Percentiles rank a stretch among this genome's conserved stretches.
phyloP scores from a whole-genome alignment of 2,888 invertebrate species.

The Heliconius charithonia region DNA sequence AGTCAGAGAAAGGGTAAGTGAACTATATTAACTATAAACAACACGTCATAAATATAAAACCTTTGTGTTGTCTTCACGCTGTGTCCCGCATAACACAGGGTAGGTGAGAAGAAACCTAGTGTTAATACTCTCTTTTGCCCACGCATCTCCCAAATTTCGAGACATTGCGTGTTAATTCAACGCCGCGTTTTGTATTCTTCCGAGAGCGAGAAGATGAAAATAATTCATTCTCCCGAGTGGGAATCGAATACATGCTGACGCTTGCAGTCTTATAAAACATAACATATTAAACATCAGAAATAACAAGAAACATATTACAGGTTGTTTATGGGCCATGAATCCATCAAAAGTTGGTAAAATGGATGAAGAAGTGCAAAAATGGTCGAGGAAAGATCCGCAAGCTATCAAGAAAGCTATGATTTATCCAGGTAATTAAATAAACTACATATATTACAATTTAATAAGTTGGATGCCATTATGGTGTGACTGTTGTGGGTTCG shows the following conservation, averaged over 20 bases:
- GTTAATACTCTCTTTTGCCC: not conserved
- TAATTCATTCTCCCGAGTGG: not conserved
- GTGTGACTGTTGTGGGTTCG: too few relatives aligned
- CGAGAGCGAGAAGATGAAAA: not conserved
- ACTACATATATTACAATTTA: not conserved
- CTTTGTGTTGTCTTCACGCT: not conserved
- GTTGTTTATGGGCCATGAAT: conserved; percentile 98
- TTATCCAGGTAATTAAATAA: conserved; percentile 87
- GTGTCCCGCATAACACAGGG: not conserved
- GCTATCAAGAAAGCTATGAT: conserved; percentile 97
- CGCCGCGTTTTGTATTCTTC: not conserved
- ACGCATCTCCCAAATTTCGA: not conserved
- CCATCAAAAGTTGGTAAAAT: conserved; percentile 97
- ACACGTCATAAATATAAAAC: not conserved
- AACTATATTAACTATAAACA: not conserved
- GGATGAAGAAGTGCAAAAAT: conserved; percentile 99
- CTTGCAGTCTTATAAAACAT: not conserved
- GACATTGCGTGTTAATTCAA: not conserved
- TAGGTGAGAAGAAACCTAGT: not conserved
- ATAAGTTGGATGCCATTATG: not conserved
- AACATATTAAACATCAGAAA: not conserved
- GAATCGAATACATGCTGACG: not conserved
- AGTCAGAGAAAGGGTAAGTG: conserved; percentile 89
- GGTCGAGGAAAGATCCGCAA: conserved; percentile 97
- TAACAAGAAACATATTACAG: conserved; percentile 58